Conservation (phyloP, 2,113 vertebrate species). For the Esox niger region DNA sequence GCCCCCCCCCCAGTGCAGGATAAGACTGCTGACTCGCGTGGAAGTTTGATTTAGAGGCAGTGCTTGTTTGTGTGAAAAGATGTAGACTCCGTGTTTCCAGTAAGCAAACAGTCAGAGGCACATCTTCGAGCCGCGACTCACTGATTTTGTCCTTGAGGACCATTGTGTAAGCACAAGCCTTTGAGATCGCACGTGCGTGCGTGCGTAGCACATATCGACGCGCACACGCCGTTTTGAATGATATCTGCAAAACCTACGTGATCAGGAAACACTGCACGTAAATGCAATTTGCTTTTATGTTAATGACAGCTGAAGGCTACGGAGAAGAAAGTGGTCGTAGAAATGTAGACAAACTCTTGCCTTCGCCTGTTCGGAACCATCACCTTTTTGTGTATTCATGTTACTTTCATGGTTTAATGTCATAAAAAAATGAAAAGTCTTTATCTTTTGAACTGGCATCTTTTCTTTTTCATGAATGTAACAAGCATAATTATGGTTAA, state of each 20-base stretch:
- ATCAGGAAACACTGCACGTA: conserved; percentile 1
- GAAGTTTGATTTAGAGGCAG: conserved; percentile 47
- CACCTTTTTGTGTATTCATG: too few relatives aligned
- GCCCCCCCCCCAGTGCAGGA: conserved; percentile 3
- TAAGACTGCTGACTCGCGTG: conserved; percentile 47
- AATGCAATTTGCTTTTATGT: neutral
- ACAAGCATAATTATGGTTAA: too few relatives aligned
- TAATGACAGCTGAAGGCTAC: neutral
- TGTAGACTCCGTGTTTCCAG: neutral
- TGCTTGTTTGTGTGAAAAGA: conserved; percentile 35
- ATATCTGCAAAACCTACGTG: neutral
- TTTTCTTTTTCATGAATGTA: too few relatives aligned
- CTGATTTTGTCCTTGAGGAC: neutral
- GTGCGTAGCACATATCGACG: too few relatives aligned
- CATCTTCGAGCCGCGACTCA: neutral
- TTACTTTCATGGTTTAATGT: too few relatives aligned
- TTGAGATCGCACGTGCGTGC: conserved; percentile 9
- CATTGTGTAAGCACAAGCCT: conserved; percentile 9
- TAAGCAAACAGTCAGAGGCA: too few relatives aligned
- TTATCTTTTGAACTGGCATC: too few relatives aligned
- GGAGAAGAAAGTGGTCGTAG: neutral
- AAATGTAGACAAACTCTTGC: too few relatives aligned
- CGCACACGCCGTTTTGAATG: neutral
- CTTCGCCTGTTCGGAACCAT: too few relatives aligned
- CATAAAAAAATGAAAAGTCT: too few relatives aligned